A percentile compares a stretch with the other conserved stretches of the same genome.
Conservation (phyloP, 2,888 invertebrate genomes). For the Heteromyza rotundicornis region DNA sequence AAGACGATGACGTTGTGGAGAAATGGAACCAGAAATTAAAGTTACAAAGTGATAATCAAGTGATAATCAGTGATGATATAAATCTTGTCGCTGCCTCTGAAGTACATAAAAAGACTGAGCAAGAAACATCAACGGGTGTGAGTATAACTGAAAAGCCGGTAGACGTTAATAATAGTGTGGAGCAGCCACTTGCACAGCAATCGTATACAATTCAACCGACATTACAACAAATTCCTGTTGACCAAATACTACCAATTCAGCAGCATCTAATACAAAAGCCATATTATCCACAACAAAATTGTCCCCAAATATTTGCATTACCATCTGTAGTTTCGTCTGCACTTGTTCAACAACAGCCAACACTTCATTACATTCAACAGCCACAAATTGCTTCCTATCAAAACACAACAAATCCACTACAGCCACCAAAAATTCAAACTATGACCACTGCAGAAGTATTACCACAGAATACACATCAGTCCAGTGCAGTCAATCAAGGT, state of each 20-base stretch:
- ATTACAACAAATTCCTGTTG: not conserved
- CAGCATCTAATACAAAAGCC: constrained; percentile 25
- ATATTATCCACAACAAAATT: constrained; percentile 32
- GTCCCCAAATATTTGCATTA: constrained; percentile 37
- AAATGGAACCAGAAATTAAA: constrained; percentile 43
- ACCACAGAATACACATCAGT: constrained; percentile 7
- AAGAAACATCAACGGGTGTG: not conserved
- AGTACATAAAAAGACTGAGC: constrained; percentile 15
- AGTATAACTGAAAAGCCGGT: not conserved
- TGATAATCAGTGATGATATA: constrained; percentile 26
- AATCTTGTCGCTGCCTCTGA: constrained; percentile 18
- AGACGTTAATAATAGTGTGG: too few species aligned
- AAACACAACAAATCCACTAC: too few species aligned
- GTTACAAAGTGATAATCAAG: constrained; percentile 28
- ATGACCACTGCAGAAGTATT: constrained; percentile 16
- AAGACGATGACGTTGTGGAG: constrained; percentile 48
- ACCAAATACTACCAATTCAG: constrained; percentile 9
- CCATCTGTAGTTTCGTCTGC: constrained; percentile 40
- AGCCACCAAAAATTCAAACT: constrained; percentile 30
- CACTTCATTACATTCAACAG: constrained; percentile 48
- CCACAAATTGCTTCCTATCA: constrained; percentile 47
- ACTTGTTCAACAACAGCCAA: constrained; percentile 42
- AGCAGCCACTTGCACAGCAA: too few species aligned
- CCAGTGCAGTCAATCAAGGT: too few species aligned
- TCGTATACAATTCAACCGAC: constrained; percentile 12